These are phyloP conservation scores for Altica lythri DNA, from an alignment of 2,888 invertebrate genomes.

Conservation along the genomic window DNA sequence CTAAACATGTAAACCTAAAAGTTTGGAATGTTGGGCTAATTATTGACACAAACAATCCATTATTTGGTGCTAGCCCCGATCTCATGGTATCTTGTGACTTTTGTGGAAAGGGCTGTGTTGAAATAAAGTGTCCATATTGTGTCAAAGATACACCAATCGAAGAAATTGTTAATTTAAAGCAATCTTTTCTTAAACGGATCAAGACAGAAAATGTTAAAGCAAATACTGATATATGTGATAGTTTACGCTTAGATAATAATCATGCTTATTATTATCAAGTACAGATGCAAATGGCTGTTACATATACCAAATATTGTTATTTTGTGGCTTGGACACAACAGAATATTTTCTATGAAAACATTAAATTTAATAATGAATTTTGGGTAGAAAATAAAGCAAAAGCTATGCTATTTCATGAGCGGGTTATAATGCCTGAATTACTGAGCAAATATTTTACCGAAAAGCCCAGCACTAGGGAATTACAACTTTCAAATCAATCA, in stretches of 20 bases:
- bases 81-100: constrained; percentile 12
- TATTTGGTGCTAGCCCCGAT: constrained; percentile 15
- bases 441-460: constrained; percentile 26
- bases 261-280: constrained; percentile 33
- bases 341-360: constrained; percentile 17
- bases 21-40: constrained; percentile 17
- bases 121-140: constrained; percentile 18
- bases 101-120: constrained; percentile 16
- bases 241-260: constrained; percentile 13
- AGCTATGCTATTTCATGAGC: constrained; percentile 17
- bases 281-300: no score
- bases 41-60: constrained; percentile 7
- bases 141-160: constrained; percentile 5
- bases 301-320: constrained; percentile 23
- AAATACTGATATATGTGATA: no score
- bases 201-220: no score
- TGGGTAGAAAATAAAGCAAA: no score
- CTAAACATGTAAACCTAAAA: constrained; percentile 15
- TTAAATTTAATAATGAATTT: constrained; percentile 20
- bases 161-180: neutral
- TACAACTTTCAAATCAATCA: constrained; percentile 1
- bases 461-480: neutral
- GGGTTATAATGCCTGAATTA: constrained; percentile 29
- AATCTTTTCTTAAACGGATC: neutral
- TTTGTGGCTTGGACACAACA: constrained; percentile 30